These are phyloP conservation scores for Mustela nigripes DNA, from an alignment of 2,113 vertebrate species.

Conservation along the genomic window DNA sequence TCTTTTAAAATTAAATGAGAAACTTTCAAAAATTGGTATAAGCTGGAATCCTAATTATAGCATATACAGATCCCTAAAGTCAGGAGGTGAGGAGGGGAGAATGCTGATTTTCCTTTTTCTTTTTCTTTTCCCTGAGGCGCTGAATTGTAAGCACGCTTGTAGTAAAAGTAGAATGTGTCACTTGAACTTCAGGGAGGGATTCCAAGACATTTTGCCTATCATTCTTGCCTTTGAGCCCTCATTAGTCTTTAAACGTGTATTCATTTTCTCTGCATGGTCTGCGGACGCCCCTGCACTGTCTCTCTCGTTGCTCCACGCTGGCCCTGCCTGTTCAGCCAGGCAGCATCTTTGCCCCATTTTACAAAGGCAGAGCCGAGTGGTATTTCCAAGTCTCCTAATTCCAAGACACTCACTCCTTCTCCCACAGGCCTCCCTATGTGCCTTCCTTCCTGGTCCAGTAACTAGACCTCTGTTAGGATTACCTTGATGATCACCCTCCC, in stretches of 20 bases:
- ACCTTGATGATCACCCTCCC: background rate
- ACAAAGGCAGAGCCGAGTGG: background rate
- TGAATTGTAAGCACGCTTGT: background rate
- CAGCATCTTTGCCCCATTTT: background rate
- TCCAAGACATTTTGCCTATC: background rate
- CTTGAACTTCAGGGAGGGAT: background rate
- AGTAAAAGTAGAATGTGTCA: background rate
- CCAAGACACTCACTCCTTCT: background rate
- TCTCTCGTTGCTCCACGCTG: background rate
- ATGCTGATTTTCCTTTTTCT: slow-evolving; percentile 66
- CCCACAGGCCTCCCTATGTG: no score
- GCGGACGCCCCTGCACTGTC: background rate
- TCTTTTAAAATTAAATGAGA: slow-evolving; percentile 79
- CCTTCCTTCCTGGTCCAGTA: background rate
- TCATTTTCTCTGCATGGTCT: background rate
- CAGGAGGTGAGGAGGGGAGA: slow-evolving; percentile 54
- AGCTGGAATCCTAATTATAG: slow-evolving; percentile 80
- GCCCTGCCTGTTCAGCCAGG: background rate
- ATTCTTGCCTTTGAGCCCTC: background rate
- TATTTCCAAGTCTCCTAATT: background rate
- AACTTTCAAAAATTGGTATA: slow-evolving; percentile 73
- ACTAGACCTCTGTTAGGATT: background rate
- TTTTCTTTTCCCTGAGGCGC: slow-evolving; percentile 33
- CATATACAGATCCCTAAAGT: background rate
- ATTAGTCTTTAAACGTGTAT: background rate